These are phyloP conservation scores for Schizopygopsis pylzovi DNA, from an alignment of 2,797 vertebrate species.

Conservation along the genomic window DNA sequence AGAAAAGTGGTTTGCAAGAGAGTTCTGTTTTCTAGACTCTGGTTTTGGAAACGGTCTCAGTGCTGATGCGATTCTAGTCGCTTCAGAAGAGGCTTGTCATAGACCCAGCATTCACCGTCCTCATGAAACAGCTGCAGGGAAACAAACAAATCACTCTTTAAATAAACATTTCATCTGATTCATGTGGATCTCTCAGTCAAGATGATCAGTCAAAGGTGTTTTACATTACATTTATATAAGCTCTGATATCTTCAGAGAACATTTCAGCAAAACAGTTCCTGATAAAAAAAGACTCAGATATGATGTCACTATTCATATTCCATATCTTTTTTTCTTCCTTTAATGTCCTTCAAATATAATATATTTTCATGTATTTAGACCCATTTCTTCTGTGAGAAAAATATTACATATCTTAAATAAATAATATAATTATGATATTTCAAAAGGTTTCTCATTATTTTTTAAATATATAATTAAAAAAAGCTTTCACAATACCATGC, in stretches of 20 bases:
- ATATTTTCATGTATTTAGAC: neutral
- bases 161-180: neutral
- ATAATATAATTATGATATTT: no score
- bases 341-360: neutral
- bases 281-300: neutral
- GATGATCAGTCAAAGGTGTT: neutral
- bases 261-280: neutral
- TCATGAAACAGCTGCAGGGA: slow-evolving; percentile 91
- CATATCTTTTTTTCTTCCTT: neutral
- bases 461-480: no score
- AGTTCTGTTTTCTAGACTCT: slow-evolving; percentile 82
- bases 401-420: no score
- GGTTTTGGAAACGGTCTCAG: slow-evolving; percentile 70
- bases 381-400: no score
- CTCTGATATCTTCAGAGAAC: neutral
- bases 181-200: neutral
- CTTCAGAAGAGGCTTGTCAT: slow-evolving; percentile 95
- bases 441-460: no score
- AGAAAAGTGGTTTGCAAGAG: slow-evolving; percentile 77
- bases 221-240: neutral
- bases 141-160: slow-evolving; percentile 50
- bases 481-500: no score
- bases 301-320: neutral
- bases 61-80: slow-evolving; percentile 86
- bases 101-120: slow-evolving; percentile 98